phyloP scores from a whole-genome alignment of 1,140 invertebrate species.

The Steinernema khuongi region DNA sequence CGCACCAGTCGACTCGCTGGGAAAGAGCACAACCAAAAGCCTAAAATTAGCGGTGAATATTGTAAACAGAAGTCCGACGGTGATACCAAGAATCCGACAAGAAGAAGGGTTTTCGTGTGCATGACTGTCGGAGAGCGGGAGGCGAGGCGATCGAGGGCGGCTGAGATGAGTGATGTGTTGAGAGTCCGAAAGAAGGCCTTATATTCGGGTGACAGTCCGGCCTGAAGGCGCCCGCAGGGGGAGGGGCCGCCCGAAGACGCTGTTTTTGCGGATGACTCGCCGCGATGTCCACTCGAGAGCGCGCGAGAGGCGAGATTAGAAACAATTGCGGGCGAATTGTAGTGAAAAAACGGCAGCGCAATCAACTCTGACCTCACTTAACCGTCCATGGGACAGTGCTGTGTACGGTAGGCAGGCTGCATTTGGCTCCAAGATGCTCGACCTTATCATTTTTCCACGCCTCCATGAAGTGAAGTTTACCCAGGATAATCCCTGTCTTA shows the following conservation, averaged over 20 bases:
- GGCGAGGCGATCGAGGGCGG: neutral
- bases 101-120: neutral
- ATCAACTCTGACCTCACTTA: neutral
- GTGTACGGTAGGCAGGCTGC: neutral
- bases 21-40: neutral
- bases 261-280: conserved; percentile 10
- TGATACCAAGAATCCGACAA: neutral
- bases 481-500: neutral
- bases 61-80: neutral
- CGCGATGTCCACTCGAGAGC: neutral
- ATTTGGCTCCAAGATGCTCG: neutral
- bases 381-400: neutral
- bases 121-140: neutral
- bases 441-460: neutral
- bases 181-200: neutral
- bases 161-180: neutral
- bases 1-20: conserved; percentile 28
- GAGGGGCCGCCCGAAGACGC: neutral
- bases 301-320: neutral
- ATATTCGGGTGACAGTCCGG: conserved; percentile 1
- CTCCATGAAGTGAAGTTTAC: neutral
- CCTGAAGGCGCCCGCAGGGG: conserved; percentile 4
- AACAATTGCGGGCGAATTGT: neutral
- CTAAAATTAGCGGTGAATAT: neutral
- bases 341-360: neutral